Evolutionary conservation across 2,888 invertebrate species (phyloP), one percentile per base, ranked within the genome.

Genomic region (Drosophila leonis): DNA sequence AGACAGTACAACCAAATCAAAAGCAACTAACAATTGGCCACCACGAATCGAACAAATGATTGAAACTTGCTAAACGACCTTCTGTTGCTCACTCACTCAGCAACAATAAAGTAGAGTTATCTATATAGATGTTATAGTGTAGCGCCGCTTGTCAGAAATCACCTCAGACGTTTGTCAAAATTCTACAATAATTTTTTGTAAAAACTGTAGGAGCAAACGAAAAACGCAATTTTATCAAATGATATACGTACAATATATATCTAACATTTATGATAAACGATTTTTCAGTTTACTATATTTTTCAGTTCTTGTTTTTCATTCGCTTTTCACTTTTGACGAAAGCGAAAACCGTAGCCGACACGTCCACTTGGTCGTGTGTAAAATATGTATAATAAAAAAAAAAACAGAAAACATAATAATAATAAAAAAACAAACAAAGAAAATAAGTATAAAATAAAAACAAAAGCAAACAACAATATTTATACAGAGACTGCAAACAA

Each of bases 401-500:
- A 57, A 15, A 42, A 76, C 56, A 44, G 18, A 31, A 49, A 49
- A 18, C 48, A 12, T 31, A 31, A 54, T 37, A 52, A 37, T 52
- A 52, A 31, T 48, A 12, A 33, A n/a, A 20, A 4, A 1, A 52
- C 2, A 31, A 31, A 33, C n/a, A 49, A 33, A 49, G 13, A 81
- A 75, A 72, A 61, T 55, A 55, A 27, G 54, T 41, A 54, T 54
- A 54, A 54, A 54, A 39, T 48, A 70, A 60, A 65, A 42, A 55
- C 49, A 55, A 55, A 78, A 78, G 37, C n/a, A 85, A 79, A 82
- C 75, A 65, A 84, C 76, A 83, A 86, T 88, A 90, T 90, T 90
- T 91, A 91, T 91, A 92, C 90, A 92, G 92, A 93, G 93, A 93
- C 93, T 93, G 93, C 93, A 93, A 92, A 91, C 91, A 92, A 92